These are phyloP conservation scores for Ciconia nigra DNA, from an alignment of 2,797 vertebrate species.

Conservation along the genomic window DNA sequence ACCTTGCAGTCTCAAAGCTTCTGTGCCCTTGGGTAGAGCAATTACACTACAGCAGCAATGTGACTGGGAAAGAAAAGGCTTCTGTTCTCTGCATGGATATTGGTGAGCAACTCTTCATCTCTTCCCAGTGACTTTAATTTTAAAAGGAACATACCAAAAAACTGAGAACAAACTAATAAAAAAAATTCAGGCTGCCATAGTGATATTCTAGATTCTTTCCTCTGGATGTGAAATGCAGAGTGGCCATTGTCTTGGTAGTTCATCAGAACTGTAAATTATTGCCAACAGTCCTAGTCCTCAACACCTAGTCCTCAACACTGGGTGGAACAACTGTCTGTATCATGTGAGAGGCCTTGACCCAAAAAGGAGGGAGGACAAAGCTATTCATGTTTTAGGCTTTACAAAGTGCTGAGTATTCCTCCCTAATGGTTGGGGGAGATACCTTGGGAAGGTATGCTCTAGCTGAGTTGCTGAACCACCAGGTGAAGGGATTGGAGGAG, in stretches of 20 bases:
- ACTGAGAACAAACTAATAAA: neutral
- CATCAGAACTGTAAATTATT: neutral
- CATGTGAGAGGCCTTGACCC: neutral
- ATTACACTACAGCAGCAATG: neutral
- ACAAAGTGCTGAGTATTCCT: neutral
- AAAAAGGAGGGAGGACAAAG: neutral
- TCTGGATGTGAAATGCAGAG: neutral
- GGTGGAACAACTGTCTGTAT: neutral
- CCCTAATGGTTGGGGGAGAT: neutral
- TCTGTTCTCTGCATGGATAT: neutral
- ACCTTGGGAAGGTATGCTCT: neutral
- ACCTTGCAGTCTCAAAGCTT: rapidly evolving
- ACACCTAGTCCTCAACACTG: neutral
- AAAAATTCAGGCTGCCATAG: neutral
- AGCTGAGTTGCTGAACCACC: neutral
- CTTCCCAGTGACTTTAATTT: neutral
- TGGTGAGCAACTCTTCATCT: neutral
- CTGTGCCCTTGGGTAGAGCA: neutral
- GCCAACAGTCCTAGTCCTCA: neutral
- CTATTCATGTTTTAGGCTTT: neutral
- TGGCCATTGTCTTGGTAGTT: neutral
- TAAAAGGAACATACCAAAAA: neutral
- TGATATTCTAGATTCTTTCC: neutral
- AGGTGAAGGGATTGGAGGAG: neutral
- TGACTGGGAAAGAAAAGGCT: neutral